Base-by-base conservation (phyloP, 23 tunicate genomes). In the Oikopleura vanhoeffeni region DNA sequence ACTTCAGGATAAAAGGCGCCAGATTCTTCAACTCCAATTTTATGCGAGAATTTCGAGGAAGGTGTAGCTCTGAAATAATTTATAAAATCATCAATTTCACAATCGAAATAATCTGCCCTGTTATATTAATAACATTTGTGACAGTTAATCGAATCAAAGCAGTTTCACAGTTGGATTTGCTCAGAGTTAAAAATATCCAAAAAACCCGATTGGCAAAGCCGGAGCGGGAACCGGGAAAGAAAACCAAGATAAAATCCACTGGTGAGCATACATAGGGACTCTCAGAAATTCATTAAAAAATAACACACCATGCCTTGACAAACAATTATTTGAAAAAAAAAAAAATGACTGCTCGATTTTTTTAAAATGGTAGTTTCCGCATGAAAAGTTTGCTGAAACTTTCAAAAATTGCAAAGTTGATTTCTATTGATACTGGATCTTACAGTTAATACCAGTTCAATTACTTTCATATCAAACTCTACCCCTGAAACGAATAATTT, bases 241-340 rank as follows among this genome's bases (percentile, higher is more conserved):
- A 84, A 94, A 88, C 0, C 91, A 83, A 34, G 98, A 90, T 39
- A 94, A 87, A 76, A 94, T 87, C 98, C 98, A 94, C 38, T 94
- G 85, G 0, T 91, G 86, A 0, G 98, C 98, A 83, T 91, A 94
- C 92, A 89, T 88, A 0, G 97, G 89, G 94, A 87, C 83, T 92
- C 93, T 76, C 89, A 90, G 40, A 86, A 90, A 64, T 87, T 89
- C 32, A 90, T 89, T 84, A 85, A 90, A 75, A 92, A 89, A 86
- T 92, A 92, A 60, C 30, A 41, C 60, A 86, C 41, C 39, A 91
- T 41, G 38, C 89, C 92, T 38, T 90, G 90, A 0, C 90, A 86
- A 76, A 89, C 92, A 2, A n/a, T n/a, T n/a, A n/a, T n/a, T n/a
- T n/a, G n/a, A n/a, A n/a, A n/a, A n/a, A n/a, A n/a, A n/a, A n/a